Conservation (phyloP, 2,888 invertebrate species). For the Diabrotica balteata region DNA sequence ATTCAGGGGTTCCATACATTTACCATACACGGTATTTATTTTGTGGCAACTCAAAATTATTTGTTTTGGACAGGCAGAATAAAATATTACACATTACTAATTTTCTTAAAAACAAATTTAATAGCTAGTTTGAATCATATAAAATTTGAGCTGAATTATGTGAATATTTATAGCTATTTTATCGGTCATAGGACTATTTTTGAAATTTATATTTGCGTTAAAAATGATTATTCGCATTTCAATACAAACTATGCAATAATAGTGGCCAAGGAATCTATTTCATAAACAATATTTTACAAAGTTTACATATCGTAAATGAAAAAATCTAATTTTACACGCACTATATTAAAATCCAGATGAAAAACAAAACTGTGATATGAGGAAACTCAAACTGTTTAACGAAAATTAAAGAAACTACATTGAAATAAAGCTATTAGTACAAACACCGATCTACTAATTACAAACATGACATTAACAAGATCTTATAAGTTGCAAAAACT, state of each 20-base stretch:
- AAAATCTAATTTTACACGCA: slow-evolving; percentile 20
- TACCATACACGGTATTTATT: too few species aligned
- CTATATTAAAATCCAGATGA: slow-evolving; percentile 15
- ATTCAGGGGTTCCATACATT: too few species aligned
- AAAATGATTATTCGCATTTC: neutral
- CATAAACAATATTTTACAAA: neutral
- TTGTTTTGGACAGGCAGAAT: too few species aligned
- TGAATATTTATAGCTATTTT: too few species aligned
- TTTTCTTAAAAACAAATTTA: too few species aligned
- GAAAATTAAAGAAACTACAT: slow-evolving; percentile 8
- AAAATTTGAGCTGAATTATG: too few species aligned
- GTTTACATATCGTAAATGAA: slow-evolving; percentile 1
- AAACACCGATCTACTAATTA: slow-evolving; percentile 21
- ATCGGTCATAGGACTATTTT: too few species aligned
- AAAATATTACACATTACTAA: too few species aligned
- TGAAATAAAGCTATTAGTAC: slow-evolving; percentile 9
- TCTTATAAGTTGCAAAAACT: slow-evolving; percentile 1
- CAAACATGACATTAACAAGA: slow-evolving; percentile 11
- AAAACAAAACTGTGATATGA: slow-evolving; percentile 19
- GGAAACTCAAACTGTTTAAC: slow-evolving; percentile 14
- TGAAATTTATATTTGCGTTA: too few species aligned
- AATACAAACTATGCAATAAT: neutral
- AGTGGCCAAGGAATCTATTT: slow-evolving; percentile 11
- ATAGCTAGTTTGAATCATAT: too few species aligned
- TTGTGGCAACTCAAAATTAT: too few species aligned